Conservation (phyloP, 2,888 invertebrate species). For the Lasius platythorax region DNA sequence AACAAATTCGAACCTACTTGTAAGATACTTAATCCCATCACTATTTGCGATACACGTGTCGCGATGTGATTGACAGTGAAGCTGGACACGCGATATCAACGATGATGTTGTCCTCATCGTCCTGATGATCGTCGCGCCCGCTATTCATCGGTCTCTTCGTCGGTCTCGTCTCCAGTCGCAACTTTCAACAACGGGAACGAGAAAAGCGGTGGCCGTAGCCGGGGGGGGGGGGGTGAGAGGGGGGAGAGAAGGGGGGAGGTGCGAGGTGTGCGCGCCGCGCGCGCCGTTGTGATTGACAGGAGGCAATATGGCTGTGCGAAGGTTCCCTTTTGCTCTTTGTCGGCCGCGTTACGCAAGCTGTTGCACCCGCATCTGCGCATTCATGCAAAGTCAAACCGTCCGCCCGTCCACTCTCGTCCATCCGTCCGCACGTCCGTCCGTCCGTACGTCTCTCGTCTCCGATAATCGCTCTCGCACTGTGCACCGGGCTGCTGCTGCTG, state of each 20-base stretch:
- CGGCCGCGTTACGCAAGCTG: conserved; percentile 85
- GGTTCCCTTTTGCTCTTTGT: conserved; percentile 82
- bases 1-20: too few relatives aligned
- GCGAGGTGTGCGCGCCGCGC: conserved; percentile 68
- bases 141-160: background rate
- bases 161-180: conserved; percentile 31
- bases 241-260: background rate
- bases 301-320: conserved; percentile 85
- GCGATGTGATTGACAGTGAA: too few relatives aligned
- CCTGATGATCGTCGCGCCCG: background rate
- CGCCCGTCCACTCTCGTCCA: conserved; percentile 76
- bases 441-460: conserved; percentile 77
- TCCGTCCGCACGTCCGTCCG: conserved; percentile 75
- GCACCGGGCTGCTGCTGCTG: conserved; percentile 61
- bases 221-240: background rate
- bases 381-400: conserved; percentile 85
- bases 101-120: too few relatives aligned
- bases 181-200: conserved; percentile 21
- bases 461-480: conserved; percentile 79
- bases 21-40: too few relatives aligned
- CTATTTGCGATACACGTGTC: too few relatives aligned
- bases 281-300: conserved; percentile 85
- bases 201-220: background rate
- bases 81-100: too few relatives aligned
- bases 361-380: conserved; percentile 86